Conservation (phyloP, 2,113 vertebrate species). For the Alaudala cheleensis region DNA sequence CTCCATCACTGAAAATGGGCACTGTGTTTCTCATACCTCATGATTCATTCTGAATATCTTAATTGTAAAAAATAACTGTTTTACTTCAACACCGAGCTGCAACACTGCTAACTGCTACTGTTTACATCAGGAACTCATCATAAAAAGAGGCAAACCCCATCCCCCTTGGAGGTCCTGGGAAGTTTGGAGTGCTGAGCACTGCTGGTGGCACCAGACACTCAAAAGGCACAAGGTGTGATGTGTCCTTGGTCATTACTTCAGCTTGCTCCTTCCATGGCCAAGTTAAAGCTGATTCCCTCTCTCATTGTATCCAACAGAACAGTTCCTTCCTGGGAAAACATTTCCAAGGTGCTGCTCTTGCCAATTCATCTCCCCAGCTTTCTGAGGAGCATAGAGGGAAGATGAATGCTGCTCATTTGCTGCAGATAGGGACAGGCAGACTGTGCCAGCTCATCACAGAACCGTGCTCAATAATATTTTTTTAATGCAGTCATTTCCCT, state of each 20-base stretch:
- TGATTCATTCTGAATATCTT: not conserved
- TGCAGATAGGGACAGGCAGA: not conserved
- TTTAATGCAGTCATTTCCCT: not conserved
- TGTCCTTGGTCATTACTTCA: not conserved
- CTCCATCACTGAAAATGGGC: not conserved
- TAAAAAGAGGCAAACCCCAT: not conserved
- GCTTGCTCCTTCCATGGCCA: not conserved
- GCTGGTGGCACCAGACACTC: not conserved
- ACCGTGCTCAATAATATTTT: not conserved
- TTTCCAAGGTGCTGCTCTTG: not conserved
- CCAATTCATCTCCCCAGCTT: not conserved
- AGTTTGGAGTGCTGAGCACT: not conserved
- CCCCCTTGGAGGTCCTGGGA: not conserved
- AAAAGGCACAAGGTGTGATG: accelerated
- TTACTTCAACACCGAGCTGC: not conserved
- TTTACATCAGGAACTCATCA: not conserved
- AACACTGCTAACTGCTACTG: not conserved
- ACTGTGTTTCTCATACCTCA: not conserved
- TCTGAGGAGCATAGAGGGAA: not conserved
- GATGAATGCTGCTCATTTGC: not conserved
- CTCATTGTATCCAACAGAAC: accelerated
- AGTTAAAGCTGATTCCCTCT: not conserved
- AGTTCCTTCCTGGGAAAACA: not conserved
- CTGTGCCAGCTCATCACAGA: not conserved
- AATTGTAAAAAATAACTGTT: not conserved